Conservation (phyloP, 2,113 vertebrate genomes). For the Platichthys stellatus region DNA sequence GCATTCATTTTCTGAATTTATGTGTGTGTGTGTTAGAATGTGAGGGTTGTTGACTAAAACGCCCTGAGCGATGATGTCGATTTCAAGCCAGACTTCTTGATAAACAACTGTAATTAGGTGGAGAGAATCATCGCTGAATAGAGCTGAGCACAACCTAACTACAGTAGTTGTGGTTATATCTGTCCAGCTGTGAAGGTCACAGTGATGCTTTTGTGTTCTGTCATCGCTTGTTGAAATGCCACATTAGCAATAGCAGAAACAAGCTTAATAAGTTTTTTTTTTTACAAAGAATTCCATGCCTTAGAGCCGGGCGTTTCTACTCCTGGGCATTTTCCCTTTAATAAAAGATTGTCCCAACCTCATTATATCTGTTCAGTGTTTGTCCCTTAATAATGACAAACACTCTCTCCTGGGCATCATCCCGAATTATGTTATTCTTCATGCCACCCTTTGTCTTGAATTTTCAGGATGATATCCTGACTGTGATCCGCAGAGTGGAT, state of each 20-base stretch:
- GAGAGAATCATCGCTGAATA: conserved; percentile 28
- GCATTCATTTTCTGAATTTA: conserved; percentile 58
- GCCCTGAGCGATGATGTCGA: conserved; percentile 43
- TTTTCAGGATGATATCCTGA: conserved; percentile 93
- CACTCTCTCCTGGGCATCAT: conserved; percentile 25
- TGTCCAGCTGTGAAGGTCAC: conserved; percentile 49
- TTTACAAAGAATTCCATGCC: background rate
- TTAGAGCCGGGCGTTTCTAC: conserved; percentile 11
- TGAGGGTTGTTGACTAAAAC: conserved; percentile 40
- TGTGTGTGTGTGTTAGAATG: conserved; percentile 36
- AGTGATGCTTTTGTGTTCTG: conserved; percentile 38
- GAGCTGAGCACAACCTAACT: conserved; percentile 14
- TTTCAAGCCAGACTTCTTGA: conserved; percentile 47
- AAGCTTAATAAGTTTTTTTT: conserved; percentile 45
- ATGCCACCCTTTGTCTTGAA: conserved; percentile 21
- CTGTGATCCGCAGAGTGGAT: conserved; percentile 97
- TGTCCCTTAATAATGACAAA: conserved; percentile 42
- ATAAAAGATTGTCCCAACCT: conserved; percentile 37
- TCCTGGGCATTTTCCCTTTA: conserved; percentile 15
- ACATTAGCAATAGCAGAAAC: conserved; percentile 52
- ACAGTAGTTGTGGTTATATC: conserved; percentile 39
- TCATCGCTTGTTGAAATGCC: conserved; percentile 49
- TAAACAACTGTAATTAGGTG: conserved; percentile 68
- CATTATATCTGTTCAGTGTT: conserved; percentile 43
- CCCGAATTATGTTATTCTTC: conserved; percentile 42